phyloP scores from a whole-genome alignment of 37 sponge, comb jelly and placozoan genomes.

The Halisarca cf. caerulea region DNA sequence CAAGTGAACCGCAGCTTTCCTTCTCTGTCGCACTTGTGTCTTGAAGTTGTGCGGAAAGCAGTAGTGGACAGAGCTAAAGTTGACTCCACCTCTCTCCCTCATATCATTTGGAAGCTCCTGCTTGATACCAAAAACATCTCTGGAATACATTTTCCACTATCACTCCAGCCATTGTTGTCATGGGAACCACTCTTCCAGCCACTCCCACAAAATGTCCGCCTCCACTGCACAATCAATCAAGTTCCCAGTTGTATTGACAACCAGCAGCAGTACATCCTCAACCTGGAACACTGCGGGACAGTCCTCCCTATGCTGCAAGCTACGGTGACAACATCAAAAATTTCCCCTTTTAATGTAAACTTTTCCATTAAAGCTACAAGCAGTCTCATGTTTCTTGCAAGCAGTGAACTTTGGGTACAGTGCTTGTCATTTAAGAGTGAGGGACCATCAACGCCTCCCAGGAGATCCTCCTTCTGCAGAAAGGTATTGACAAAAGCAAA shows the following conservation, averaged over 20 bases:
- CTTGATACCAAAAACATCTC: not conserved
- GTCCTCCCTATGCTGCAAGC: conserved; percentile 35
- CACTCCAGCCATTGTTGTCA: not conserved
- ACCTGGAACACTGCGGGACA: conserved; percentile 40
- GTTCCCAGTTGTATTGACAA: not conserved
- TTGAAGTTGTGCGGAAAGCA: not conserved
- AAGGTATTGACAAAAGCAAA: no score
- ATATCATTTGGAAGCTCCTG: not conserved
- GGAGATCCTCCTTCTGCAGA: not conserved
- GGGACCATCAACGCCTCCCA: not conserved
- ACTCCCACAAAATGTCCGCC: conserved; percentile 13
- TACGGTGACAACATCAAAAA: not conserved
- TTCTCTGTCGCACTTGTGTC: conserved; percentile 20
- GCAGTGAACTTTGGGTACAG: not conserved
- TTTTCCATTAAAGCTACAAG: not conserved
- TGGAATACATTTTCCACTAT: not conserved
- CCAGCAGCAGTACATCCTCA: conserved; percentile 18
- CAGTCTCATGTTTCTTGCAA: not conserved
- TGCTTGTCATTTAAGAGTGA: not conserved
- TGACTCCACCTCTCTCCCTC: conserved; percentile 22
- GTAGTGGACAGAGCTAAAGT: not conserved
- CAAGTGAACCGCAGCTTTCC: conserved; percentile 1
- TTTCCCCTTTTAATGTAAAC: not conserved
- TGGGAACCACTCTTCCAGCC: conserved; percentile 39
- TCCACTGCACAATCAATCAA: conserved; percentile 34